Evolutionary conservation across 2,797 vertebrate genomes (phyloP).

Genomic region (Anguilla megastoma): DNA sequence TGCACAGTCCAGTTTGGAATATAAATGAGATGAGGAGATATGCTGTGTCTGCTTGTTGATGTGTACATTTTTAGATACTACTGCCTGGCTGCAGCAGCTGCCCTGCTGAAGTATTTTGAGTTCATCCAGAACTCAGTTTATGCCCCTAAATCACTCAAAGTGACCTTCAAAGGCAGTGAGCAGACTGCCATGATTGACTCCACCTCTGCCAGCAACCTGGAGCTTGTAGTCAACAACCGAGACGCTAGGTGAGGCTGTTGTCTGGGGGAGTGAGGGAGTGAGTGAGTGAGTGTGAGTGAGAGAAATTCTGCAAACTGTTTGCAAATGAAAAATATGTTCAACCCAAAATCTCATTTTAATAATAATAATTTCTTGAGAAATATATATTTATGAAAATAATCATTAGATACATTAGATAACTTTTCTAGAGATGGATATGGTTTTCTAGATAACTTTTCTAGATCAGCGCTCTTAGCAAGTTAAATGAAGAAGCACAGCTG

Average conservation of each 20-base stretch:
- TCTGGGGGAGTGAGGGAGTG: neutral
- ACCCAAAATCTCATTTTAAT: no score
- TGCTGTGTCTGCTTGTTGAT: neutral
- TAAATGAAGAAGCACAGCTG: neutral
- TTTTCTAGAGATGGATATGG: neutral
- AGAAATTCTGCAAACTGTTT: neutral
- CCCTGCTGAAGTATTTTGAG: conserved; percentile 93
- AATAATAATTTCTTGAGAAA: neutral
- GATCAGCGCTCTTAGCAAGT: neutral
- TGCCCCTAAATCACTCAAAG: conserved; percentile 90
- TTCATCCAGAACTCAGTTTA: conserved; percentile 93
- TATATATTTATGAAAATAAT: neutral
- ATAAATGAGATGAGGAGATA: neutral
- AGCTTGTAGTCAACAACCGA: conserved; percentile 90
- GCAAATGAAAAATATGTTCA: no score
- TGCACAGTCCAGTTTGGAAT: neutral
- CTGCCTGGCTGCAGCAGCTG: conserved; percentile 89
- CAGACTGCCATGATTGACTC: conserved; percentile 96
- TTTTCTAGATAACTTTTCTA: neutral
- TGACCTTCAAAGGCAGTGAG: conserved; percentile 92
- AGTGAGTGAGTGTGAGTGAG: neutral
- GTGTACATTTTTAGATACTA: conserved; percentile 81
- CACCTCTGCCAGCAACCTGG: conserved; percentile 88
- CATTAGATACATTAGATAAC: neutral
- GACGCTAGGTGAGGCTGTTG: conserved; percentile 79